Evolutionary conservation across 2,888 invertebrate species (phyloP).

Genomic region (Rhamphomyia laevipes): DNA sequence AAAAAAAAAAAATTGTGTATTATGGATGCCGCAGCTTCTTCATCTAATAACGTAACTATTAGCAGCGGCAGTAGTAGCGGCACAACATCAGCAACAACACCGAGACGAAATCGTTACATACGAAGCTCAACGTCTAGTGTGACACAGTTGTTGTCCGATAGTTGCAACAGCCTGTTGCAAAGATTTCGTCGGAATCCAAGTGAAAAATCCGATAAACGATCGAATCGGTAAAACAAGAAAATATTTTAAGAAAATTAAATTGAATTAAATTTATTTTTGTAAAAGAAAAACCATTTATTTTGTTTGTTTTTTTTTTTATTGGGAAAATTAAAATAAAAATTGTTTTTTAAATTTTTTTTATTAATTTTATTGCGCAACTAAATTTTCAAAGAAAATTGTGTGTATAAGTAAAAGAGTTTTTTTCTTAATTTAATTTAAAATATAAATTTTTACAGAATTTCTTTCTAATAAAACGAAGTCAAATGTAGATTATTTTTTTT

Average conservation of each 20-base stretch:
- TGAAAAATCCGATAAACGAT: constrained; percentile 45
- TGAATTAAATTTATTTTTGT: background rate
- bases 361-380: background rate
- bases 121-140: constrained; percentile 71
- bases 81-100: constrained; percentile 31
- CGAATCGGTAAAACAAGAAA: constrained; percentile 19
- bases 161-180: constrained; percentile 75
- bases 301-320: background rate
- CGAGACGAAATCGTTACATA: constrained; percentile 58
- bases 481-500: too few relatives aligned
- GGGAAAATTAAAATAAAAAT: too few relatives aligned
- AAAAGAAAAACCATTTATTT: constrained; percentile 7
- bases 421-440: too few relatives aligned
- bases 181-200: constrained; percentile 70
- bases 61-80: constrained; percentile 12
- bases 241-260: constrained; percentile 15
- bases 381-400: background rate
- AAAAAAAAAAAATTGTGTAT: background rate
- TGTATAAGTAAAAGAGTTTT: too few relatives aligned
- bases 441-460: too few relatives aligned
- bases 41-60: constrained; percentile 16
- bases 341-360: background rate
- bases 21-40: constrained; percentile 18
- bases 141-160: constrained; percentile 74
- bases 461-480: too few relatives aligned